A percentile compares a stretch with the other conserved stretches of the same genome.
These are phyloP conservation scores for Tetranychus piercei DNA, from an alignment of 2,888 invertebrate species.

Conservation along the genomic window DNA sequence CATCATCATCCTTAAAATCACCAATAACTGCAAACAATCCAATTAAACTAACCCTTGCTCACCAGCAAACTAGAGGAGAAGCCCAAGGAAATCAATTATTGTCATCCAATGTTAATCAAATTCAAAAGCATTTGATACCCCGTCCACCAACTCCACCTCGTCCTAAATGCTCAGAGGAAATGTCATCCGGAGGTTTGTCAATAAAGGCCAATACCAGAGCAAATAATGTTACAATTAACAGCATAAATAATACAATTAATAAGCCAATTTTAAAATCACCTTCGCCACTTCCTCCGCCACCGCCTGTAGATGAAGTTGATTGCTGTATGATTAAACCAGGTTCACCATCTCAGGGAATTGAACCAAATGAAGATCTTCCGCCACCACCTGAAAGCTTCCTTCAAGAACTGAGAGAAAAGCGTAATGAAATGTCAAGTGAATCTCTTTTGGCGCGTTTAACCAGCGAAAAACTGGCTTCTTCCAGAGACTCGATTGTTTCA, in stretches of 20 bases:
- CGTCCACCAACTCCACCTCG: slow-evolving; percentile 17
- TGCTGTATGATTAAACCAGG: neutral
- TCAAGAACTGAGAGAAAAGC: slow-evolving; percentile 5
- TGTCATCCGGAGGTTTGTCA: neutral
- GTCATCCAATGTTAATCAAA: neutral
- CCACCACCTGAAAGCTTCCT: slow-evolving; percentile 23
- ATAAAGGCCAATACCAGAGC: neutral
- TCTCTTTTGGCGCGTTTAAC: neutral
- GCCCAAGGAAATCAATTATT: neutral
- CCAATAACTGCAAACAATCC: neutral
- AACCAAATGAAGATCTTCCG: slow-evolving; percentile 23
- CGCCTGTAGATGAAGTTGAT: neutral
- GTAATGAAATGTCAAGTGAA: slow-evolving; percentile 4
- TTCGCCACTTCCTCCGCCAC: slow-evolving; percentile 6
- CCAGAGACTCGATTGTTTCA: neutral
- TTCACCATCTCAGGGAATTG: slow-evolving; percentile 9
- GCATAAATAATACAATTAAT: neutral
- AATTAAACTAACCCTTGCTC: neutral
- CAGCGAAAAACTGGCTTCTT: neutral
- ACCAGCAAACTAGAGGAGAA: neutral
- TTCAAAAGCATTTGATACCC: neutral
- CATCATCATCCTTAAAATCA: neutral
- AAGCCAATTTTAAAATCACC: neutral
- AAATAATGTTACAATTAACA: neutral
- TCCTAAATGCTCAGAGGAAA: slow-evolving; percentile 1